Base-by-base conservation (phyloP, 2,888 invertebrate genomes). In the Eurois occulta region DNA sequence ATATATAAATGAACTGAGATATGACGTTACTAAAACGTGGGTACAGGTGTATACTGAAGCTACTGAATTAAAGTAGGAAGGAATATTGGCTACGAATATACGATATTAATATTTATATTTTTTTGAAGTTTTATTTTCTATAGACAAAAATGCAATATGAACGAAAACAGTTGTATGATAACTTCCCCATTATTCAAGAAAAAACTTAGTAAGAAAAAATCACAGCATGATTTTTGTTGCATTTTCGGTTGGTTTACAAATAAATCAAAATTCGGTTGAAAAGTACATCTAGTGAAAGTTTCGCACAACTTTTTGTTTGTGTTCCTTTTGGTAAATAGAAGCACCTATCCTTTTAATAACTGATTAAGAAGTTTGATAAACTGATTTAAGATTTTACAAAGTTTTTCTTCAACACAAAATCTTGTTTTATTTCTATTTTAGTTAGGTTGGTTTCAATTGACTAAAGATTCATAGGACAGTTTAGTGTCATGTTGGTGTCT, bases 91-190 rank as follows among this genome's bases (percentile, higher is more conserved):
- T 60, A 66, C 70, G 58, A 77, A 73, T 85, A 76, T 88, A 90
- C 88, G 75, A 81, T 80, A 68, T 62, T 65, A 84, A 73, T 69
- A 83, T 69, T 16, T 68, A 60, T 72, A 62, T 43, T 28, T 28
- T 46, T 35, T 16, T 81, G 80, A 84, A 62, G 80, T 84, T 84
- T 81, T 74, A 84, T 84, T 84, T 80, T 69, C n/a, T 28, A 35
- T 28, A 10, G 16, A 21, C 16, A 21, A 58, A 52, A 43, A 28
- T 2, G n/a, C 21, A n/a, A 43, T 8, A 35, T 48, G 28, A 28
- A 48, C 16, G 41, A 38, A 52, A 74, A 64, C 13, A 35, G 11
- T 2, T 75, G 52, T 21, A 55, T 43, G 38, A 24, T 18, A 77
- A 21, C 4, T 60, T 18, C 7, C 11, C 48, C 8, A 43, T n/a